Conservation (phyloP, 2,888 invertebrate genomes). For the Rhamphomyia laevipes region DNA sequence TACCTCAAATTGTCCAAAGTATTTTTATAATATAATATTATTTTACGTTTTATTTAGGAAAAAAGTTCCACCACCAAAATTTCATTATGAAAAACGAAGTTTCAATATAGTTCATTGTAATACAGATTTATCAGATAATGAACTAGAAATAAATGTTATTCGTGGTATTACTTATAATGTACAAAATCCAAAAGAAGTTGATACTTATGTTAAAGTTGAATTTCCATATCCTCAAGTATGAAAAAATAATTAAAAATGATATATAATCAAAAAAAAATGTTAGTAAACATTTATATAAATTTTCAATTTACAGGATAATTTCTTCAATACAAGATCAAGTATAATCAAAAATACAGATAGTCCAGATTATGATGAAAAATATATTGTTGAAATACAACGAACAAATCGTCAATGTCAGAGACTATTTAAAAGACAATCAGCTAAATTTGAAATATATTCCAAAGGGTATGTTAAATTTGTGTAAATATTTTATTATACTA, state of each 20-base stretch:
- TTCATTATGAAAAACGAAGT: conserved; percentile 83
- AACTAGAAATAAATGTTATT: conserved; percentile 73
- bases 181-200: conserved; percentile 72
- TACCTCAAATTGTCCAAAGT: too few relatives aligned
- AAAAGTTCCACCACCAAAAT: conserved; percentile 60
- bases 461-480: conserved; percentile 59
- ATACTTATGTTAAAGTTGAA: conserved; percentile 87
- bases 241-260: conserved; percentile 24
- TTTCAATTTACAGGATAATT: conserved; percentile 48
- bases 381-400: conserved; percentile 67
- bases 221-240: conserved; percentile 76
- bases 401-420: conserved; percentile 68
- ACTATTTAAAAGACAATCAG: conserved; percentile 74
- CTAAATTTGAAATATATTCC: conserved; percentile 86
- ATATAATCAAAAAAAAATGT: not conserved
- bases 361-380: conserved; percentile 76
- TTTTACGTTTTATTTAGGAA: conserved; percentile 23
- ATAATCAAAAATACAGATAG: conserved; percentile 75
- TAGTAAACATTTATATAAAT: not conserved
- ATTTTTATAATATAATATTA: conserved; percentile 12
- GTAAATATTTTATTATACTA: not conserved
- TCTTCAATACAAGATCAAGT: conserved; percentile 61
- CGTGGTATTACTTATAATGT: conserved; percentile 81
- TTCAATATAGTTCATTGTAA: conserved; percentile 89
- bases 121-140: conserved; percentile 86